Evolutionary conservation across 2,888 invertebrate genomes (phyloP).

Genomic region (Agrilus cyanescens): DNA sequence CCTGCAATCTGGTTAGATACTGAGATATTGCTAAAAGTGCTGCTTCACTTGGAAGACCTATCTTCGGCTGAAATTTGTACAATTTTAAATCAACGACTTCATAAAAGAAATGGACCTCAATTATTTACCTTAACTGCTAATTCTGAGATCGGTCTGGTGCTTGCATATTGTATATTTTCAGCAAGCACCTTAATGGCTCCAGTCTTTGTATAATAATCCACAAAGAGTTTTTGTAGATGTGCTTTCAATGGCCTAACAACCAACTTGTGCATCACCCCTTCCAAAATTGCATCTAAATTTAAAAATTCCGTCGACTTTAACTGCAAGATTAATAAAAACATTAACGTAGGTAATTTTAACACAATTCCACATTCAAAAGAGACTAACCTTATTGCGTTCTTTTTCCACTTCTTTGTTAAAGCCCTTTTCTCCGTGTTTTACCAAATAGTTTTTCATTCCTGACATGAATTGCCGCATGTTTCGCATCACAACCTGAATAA

Average conservation of each 20-base stretch:
- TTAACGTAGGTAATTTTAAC: background rate
- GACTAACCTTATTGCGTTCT: conserved; percentile 60
- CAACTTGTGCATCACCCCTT: conserved; percentile 86
- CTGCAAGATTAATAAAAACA: conserved; percentile 31
- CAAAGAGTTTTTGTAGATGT: conserved; percentile 72
- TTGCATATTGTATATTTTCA: conserved; percentile 57
- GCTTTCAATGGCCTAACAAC: conserved; percentile 78
- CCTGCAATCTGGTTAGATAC: conserved; percentile 72
- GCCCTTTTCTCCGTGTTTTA: conserved; percentile 89
- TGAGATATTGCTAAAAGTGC: conserved; percentile 68
- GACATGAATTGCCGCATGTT: conserved; percentile 96
- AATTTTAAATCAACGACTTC: background rate
- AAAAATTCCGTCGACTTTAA: conserved; percentile 84
- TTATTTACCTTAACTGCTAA: conserved; percentile 52
- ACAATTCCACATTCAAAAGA: background rate
- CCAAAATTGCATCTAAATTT: conserved; percentile 89
- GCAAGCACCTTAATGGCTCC: conserved; percentile 63
- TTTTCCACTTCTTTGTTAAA: conserved; percentile 85
- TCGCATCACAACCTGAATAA: conserved; percentile 60
- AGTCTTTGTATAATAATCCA: conserved; percentile 72
- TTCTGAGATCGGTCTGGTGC: conserved; percentile 54
- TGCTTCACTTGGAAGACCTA: conserved; percentile 62
- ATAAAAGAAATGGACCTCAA: background rate
- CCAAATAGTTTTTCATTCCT: conserved; percentile 95
- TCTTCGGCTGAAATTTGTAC: conserved; percentile 44